These are phyloP conservation scores for Rhinatrema bivittatum DNA, from an alignment of 2,797 vertebrate species.

Conservation along the genomic window DNA sequence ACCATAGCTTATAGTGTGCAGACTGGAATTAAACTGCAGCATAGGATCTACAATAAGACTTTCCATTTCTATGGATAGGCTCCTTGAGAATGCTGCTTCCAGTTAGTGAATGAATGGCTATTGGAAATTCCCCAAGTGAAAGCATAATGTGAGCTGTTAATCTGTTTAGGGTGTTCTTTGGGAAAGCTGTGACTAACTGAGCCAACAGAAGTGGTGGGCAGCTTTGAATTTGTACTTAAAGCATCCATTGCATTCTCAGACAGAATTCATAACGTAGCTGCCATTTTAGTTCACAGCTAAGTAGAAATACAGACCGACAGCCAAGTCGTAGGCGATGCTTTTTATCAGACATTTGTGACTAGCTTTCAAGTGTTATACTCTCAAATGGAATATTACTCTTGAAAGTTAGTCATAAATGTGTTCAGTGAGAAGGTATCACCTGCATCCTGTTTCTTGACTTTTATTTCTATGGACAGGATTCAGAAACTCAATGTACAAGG, in stretches of 20 bases:
- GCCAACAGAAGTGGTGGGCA: not conserved
- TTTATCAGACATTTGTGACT: too few relatives aligned
- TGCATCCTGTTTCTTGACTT: too few relatives aligned
- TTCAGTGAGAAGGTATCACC: too few relatives aligned
- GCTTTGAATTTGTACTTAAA: not conserved
- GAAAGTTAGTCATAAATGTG: too few relatives aligned
- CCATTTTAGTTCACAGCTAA: too few relatives aligned
- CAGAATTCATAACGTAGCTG: not conserved
- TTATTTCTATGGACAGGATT: too few relatives aligned
- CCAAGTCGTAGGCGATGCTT: too few relatives aligned
- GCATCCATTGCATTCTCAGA: rapidly evolving
- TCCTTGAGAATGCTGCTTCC: not conserved
- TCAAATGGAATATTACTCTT: too few relatives aligned
- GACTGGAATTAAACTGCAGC: not conserved
- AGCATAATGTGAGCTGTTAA: not conserved
- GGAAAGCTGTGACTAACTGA: not conserved
- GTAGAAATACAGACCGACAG: too few relatives aligned
- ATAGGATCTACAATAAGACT: too few relatives aligned
- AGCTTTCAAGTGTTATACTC: too few relatives aligned
- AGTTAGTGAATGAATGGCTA: not conserved
- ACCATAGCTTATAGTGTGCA: not conserved
- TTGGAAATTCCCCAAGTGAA: not conserved
- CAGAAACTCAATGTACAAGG: too few relatives aligned
- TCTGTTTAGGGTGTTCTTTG: not conserved
- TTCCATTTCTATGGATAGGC: not conserved